These are phyloP conservation scores for Perdita meconis DNA, from an alignment of 2,888 invertebrate species.

Conservation along the genomic window DNA sequence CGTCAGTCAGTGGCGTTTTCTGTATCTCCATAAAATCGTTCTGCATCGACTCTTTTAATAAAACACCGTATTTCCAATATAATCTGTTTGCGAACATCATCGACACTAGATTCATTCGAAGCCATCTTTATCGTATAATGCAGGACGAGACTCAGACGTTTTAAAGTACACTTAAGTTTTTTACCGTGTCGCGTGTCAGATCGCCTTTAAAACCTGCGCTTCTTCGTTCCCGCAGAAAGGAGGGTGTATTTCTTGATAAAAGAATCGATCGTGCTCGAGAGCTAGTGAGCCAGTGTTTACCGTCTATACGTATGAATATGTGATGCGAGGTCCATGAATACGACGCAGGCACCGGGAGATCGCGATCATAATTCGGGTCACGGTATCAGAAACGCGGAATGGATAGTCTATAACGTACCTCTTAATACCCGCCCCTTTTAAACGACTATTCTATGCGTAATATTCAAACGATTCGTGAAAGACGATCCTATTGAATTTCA, in stretches of 20 bases:
- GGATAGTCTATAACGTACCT: not conserved
- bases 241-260: slow-evolving; percentile 15
- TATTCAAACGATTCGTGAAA: too few species aligned
- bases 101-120: not conserved
- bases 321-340: slow-evolving; percentile 9
- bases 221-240: slow-evolving; percentile 15
- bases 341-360: slow-evolving; percentile 8
- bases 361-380: slow-evolving; percentile 25
- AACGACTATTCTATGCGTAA: too few species aligned
- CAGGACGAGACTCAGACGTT: not conserved
- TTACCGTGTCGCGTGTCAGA: slow-evolving; percentile 22
- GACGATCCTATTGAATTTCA: too few species aligned
- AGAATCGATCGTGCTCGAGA: slow-evolving; percentile 28
- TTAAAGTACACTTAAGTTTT: not conserved
- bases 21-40: too few species aligned
- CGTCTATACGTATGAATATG: slow-evolving; percentile 15
- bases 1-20: too few species aligned
- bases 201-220: slow-evolving; percentile 32
- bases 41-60: too few species aligned
- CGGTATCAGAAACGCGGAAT: slow-evolving; percentile 18
- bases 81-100: not conserved
- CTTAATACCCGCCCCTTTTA: too few species aligned
- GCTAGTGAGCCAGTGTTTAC: slow-evolving; percentile 18
- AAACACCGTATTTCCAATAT: not conserved
- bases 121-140: not conserved